phyloP scores from a whole-genome alignment of 2,797 vertebrate genomes.

The Mergus octosetaceus region DNA sequence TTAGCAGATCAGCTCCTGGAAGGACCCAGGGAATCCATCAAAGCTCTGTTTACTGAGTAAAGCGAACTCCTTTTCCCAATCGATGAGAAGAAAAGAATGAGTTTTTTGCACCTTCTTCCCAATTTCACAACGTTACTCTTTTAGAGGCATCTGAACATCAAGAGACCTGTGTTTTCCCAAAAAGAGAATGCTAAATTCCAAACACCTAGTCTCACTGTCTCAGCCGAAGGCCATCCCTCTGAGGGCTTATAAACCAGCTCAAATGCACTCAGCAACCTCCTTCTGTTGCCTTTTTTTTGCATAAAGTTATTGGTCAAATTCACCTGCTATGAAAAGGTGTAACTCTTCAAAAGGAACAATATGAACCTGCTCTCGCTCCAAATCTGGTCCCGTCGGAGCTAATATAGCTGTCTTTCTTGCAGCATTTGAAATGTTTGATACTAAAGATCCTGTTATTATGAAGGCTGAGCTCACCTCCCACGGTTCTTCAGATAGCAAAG shows the following conservation, averaged over 20 bases:
- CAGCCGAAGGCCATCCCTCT: not conserved
- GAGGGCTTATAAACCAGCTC: constrained; percentile 27
- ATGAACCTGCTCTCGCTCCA: not conserved
- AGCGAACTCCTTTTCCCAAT: constrained; percentile 84
- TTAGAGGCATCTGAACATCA: constrained; percentile 71
- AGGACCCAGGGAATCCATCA: constrained; percentile 84
- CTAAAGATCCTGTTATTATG: not conserved
- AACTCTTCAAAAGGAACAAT: constrained; percentile 35
- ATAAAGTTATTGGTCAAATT: constrained; percentile 29
- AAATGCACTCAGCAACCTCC: not conserved
- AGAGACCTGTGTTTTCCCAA: constrained; percentile 44
- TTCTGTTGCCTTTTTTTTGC: not conserved
- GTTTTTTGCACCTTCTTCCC: constrained; percentile 60
- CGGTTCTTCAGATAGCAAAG: not conserved
- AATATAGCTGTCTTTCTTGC: not conserved
- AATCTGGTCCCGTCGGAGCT: not conserved
- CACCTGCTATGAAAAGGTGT: not conserved
- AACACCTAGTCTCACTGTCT: not conserved
- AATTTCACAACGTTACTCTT: constrained; percentile 63
- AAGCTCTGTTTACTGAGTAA: constrained; percentile 88
- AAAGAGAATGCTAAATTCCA: constrained; percentile 62
- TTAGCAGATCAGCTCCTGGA: constrained; percentile 90
- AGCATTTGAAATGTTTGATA: not conserved
- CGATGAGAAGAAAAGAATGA: constrained; percentile 79
- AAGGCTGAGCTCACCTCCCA: constrained; percentile 26